Evolutionary conservation across 2,888 invertebrate genomes (phyloP).

Genomic region (Oligia strigilis): DNA sequence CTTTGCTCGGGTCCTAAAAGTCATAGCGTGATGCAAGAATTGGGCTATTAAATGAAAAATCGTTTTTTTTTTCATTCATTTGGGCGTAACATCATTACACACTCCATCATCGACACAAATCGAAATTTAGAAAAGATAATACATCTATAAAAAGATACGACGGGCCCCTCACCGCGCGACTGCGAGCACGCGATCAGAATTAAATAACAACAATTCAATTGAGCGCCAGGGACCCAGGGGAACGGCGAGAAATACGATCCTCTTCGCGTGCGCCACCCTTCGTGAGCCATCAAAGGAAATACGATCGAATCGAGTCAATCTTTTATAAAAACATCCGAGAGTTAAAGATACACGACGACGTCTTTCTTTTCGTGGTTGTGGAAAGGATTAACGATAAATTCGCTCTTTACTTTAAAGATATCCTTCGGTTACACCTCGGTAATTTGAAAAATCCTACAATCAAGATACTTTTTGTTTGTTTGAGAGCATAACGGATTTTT

Average conservation of each 20-base stretch:
- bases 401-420: neutral
- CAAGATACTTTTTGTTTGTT: neutral
- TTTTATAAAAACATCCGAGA: constrained; percentile 11
- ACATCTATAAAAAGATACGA: constrained; percentile 6
- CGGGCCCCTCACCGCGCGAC: neutral
- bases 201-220: constrained; percentile 62
- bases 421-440: neutral
- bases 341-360: constrained; percentile 6
- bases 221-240: constrained; percentile 12
- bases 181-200: constrained; percentile 47
- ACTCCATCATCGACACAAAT: neutral
- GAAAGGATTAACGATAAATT: constrained; percentile 7
- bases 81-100: neutral
- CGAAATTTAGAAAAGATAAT: constrained; percentile 16
- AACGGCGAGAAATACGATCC: constrained; percentile 45
- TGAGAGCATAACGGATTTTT: neutral
- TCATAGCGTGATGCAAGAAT: too few relatives aligned
- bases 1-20: too few relatives aligned
- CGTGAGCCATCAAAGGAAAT: constrained; percentile 39
- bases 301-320: constrained; percentile 38
- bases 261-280: constrained; percentile 45
- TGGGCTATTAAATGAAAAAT: too few relatives aligned
- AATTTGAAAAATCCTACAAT: neutral
- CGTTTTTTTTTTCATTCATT: too few relatives aligned
- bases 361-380: constrained; percentile 3